Conservation (phyloP, 1,140 invertebrate genomes). For the Drosophila equinoxialis region DNA sequence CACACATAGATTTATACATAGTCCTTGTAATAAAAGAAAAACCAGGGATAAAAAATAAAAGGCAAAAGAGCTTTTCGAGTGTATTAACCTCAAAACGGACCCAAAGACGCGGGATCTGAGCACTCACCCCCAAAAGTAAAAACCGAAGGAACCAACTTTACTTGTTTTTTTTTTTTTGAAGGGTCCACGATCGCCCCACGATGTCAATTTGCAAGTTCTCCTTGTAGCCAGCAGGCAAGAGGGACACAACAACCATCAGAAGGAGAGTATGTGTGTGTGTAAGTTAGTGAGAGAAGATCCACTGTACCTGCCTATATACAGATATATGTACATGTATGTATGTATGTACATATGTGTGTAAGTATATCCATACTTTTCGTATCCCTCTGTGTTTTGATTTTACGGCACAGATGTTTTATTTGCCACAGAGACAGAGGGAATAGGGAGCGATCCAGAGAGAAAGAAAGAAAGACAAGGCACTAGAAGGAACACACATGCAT, state of each 20-base stretch:
- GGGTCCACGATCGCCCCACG: slow-evolving; percentile 63
- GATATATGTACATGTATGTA: too few relatives aligned
- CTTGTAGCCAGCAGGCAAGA: slow-evolving; percentile 31
- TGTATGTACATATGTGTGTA: too few relatives aligned
- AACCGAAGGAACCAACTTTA: slow-evolving; percentile 36
- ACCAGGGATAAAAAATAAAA: slow-evolving; percentile 19
- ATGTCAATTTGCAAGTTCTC: slow-evolving; percentile 70
- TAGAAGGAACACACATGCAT: too few relatives aligned
- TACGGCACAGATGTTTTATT: slow-evolving; percentile 78
- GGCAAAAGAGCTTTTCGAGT: slow-evolving; percentile 22
- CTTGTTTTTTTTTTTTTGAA: slow-evolving; percentile 55
- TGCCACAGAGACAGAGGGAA: slow-evolving; percentile 48
- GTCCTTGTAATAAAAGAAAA: slow-evolving; percentile 44
- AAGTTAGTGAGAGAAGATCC: slow-evolving; percentile 50
- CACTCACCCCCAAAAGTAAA: slow-evolving; percentile 19
- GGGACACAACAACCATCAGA: too few relatives aligned
- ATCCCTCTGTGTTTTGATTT: slow-evolving; percentile 71
- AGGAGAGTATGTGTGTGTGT: slow-evolving; percentile 22
- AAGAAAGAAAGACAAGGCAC: not conserved
- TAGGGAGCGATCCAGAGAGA: slow-evolving; percentile 7
- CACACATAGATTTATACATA: slow-evolving; percentile 26
- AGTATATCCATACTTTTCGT: slow-evolving; percentile 26
- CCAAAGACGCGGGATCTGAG: not conserved
- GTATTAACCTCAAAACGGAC: slow-evolving; percentile 27
- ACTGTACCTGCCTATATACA: not conserved